Conservation (phyloP, 2,797 vertebrate species). For the Sylvilagus floridanus region DNA sequence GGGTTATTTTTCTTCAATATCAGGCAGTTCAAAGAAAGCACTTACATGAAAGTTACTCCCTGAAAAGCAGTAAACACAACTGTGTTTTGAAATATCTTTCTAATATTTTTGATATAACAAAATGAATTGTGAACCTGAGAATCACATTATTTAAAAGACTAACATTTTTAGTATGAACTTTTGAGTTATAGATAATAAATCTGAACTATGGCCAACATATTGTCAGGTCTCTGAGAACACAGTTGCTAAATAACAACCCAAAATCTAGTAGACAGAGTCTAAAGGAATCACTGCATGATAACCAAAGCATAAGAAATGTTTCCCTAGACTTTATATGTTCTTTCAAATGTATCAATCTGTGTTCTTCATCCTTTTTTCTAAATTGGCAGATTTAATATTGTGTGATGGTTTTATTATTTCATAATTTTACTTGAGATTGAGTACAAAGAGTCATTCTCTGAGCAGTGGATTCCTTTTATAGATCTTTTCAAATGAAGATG, state of each 20-base stretch:
- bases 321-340: not conserved
- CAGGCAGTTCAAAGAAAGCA: slow-evolving; percentile 26
- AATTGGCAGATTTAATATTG: not conserved
- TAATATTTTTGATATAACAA: not conserved
- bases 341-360: not conserved
- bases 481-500: not conserved
- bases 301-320: not conserved
- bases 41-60: not conserved
- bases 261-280: not conserved
- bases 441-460: not conserved
- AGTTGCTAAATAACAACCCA: not conserved
- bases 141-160: not conserved
- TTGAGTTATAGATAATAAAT: slow-evolving; percentile 5
- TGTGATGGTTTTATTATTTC: not conserved
- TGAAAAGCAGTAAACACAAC: not conserved
- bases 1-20: not conserved
- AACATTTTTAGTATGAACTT: not conserved
- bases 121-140: slow-evolving; percentile 17
- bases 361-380: not conserved
- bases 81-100: slow-evolving; percentile 42
- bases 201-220: not conserved
- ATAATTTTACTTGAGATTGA: not conserved
- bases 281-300: not conserved
- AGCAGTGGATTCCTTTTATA: not conserved
- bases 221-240: not conserved